phyloP scores from a whole-genome alignment of 2,113 vertebrate species.

The Rhombomys opimus region DNA sequence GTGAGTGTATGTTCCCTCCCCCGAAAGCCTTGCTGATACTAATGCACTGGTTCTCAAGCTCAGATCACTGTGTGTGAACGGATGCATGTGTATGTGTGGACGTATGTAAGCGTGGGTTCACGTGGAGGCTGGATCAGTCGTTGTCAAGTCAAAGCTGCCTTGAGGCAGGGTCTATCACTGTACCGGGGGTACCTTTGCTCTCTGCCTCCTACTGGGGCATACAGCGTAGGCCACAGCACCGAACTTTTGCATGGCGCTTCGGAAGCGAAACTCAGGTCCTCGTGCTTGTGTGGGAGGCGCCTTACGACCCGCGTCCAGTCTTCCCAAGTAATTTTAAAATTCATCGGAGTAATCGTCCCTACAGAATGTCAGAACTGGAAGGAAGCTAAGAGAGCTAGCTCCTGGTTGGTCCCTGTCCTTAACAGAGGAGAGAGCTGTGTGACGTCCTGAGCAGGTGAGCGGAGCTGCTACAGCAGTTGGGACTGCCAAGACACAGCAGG shows the following conservation, averaged over 20 bases:
- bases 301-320: no score
- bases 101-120: not conserved
- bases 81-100: not conserved
- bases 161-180: not conserved
- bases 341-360: not conserved
- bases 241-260: not conserved
- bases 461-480: not conserved
- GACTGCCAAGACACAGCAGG: fast-evolving
- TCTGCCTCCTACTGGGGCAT: not conserved
- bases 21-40: not conserved
- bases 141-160: not conserved
- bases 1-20: not conserved
- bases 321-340: slow-evolving; percentile 13
- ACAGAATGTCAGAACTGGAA: not conserved
- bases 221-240: not conserved
- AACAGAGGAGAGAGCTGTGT: not conserved
- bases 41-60: not conserved
- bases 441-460: not conserved
- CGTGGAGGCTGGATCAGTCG: not conserved
- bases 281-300: not conserved
- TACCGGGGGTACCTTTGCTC: not conserved
- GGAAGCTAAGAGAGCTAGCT: not conserved
- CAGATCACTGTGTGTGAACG: not conserved
- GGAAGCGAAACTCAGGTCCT: not conserved
- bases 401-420: not conserved